A percentile compares a stretch with the other conserved stretches of the same genome.
phyloP scores from a whole-genome alignment of 2,113 vertebrate genomes.

The Lepus timidus region DNA sequence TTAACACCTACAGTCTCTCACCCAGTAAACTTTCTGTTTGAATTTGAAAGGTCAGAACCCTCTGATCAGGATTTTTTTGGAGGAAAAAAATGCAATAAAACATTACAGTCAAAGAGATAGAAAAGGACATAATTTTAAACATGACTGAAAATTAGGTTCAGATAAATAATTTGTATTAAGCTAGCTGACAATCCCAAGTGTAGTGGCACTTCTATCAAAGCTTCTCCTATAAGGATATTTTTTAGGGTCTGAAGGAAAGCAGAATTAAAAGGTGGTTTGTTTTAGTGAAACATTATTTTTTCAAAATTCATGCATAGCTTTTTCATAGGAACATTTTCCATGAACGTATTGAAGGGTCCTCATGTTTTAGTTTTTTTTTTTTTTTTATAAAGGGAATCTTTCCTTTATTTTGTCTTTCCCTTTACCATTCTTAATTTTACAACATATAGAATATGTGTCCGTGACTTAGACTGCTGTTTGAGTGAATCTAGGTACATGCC shows the following conservation, averaged over 20 bases:
- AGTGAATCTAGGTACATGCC: neutral
- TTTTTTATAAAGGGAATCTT: too few species aligned
- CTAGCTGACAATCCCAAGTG: neutral
- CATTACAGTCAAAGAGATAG: neutral
- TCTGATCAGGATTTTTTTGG: neutral
- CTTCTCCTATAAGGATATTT: neutral
- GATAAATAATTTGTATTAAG: neutral
- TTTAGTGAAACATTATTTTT: too few species aligned
- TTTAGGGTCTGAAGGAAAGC: too few species aligned
- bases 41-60: neutral
- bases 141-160: neutral
- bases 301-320: too few species aligned
- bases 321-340: too few species aligned
- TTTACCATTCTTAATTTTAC: neutral
- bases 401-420: neutral
- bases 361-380: too few species aligned
- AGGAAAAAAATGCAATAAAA: neutral
- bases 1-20: neutral
- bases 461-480: neutral
- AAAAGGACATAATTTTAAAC: constrained; percentile 4
- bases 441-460: neutral
- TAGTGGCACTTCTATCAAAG: neutral
- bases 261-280: too few species aligned
- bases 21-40: neutral
- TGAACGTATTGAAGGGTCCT: too few species aligned